These are phyloP conservation scores for Nezara viridula DNA, from an alignment of 2,888 invertebrate genomes.

Conservation along the genomic window DNA sequence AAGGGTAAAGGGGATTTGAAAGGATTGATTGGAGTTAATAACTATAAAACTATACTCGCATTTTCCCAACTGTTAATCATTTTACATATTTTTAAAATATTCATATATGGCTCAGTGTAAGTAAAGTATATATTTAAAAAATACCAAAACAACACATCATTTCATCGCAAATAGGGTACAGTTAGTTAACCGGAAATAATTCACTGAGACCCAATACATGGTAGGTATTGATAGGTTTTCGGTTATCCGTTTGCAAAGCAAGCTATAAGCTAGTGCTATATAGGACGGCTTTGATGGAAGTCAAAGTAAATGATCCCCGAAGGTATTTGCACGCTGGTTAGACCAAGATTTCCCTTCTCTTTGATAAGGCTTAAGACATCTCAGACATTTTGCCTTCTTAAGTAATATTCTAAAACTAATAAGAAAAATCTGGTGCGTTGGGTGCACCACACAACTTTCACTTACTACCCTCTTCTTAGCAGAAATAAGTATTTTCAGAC, in stretches of 20 bases:
- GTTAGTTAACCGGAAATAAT: background rate
- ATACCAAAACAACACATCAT: background rate
- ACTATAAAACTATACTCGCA: too few relatives aligned
- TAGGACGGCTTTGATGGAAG: background rate
- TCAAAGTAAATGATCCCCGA: background rate
- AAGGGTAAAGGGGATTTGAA: too few relatives aligned
- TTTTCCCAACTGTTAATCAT: too few relatives aligned
- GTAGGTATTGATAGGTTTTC: background rate
- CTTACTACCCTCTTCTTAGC: too few relatives aligned
- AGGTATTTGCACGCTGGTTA: constrained; percentile 24
- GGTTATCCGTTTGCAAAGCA: background rate
- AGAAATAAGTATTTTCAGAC: too few relatives aligned
- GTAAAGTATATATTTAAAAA: too few relatives aligned
- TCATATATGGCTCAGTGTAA: too few relatives aligned
- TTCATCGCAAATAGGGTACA: background rate
- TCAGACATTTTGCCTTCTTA: background rate
- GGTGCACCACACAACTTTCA: too few relatives aligned
- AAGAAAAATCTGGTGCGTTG: background rate
- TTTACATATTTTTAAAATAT: too few relatives aligned
- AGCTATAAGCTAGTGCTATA: background rate
- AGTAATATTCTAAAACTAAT: background rate
- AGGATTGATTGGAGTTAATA: too few relatives aligned
- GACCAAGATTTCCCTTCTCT: background rate
- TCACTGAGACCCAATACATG: background rate
- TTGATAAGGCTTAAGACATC: background rate